Base-by-base conservation (phyloP, 2,888 invertebrate genomes). In the Nectonema munidae region DNA sequence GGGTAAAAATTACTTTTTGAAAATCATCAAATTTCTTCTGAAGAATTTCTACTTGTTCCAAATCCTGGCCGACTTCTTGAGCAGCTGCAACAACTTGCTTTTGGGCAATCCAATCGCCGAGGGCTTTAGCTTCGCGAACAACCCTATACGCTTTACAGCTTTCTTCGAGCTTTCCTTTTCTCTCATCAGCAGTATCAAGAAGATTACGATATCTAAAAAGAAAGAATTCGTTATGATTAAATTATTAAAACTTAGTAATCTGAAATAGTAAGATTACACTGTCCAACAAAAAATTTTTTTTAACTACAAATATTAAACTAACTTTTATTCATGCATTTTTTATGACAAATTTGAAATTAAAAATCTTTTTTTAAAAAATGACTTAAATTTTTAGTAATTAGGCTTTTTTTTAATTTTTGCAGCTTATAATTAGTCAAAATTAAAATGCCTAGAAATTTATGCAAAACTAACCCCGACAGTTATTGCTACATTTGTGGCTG, bases 1-100 rank as follows among this genome's bases (percentile, higher is more conserved):
- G n/a, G n/a, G n/a, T n/a, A n/a, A n/a, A n/a, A n/a, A n/a, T 5
- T 14, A 38, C 39, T 18, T 38, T 38, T 57, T 79, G 77, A 67
- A 89, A 95, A 60, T 95, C 89, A 55, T 89, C 86, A 59, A 89
- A 89, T 60, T 86, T 86, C 71, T 89, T 86, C 61, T 89, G 89
- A 65, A 86, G 68, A 38, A 86, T 83, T 60, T 95, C 89, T 30
- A 89, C 89, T 53, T 89, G 83, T 56, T 89, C 89, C 47, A 95
- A 62, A 59, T 89, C 89, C 51, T 83, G 81, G 40, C 86, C 86
- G 2, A 86, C 79, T 55, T 86, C 83, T 49, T 79, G 75, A 21
- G 81, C 75, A 54, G 81, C 74, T 2, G 86, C 86, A 54, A 81
- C 75, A 61, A 77, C 79, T 55, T 89, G 86, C 61, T 95, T 86